Evolutionary conservation across 2,113 vertebrate genomes (phyloP).

Genomic region (Eleginops maclovinus): DNA sequence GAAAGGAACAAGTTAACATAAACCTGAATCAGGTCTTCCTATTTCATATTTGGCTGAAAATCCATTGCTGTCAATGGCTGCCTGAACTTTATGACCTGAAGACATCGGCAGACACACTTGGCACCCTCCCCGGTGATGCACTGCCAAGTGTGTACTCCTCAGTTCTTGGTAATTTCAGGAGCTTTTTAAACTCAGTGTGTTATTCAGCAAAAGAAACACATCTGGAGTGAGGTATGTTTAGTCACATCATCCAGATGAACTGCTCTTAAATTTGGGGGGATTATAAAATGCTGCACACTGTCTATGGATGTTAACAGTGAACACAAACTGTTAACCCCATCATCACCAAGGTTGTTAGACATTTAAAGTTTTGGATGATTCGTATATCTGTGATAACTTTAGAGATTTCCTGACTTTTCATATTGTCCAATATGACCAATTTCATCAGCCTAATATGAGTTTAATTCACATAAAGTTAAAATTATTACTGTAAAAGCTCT

Average conservation of each 20-base stretch:
- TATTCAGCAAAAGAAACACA: background rate
- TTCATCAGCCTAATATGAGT: background rate
- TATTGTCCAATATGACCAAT: background rate
- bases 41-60: background rate
- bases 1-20: constrained; percentile 2
- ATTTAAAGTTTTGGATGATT: background rate
- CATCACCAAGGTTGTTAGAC: background rate
- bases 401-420: background rate
- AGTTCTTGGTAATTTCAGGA: background rate
- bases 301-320: background rate
- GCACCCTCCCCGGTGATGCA: background rate
- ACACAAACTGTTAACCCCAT: background rate
- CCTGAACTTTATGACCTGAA: constrained; percentile 7
- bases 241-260: background rate
- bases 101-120: constrained; percentile 18
- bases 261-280: background rate
- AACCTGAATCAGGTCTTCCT: background rate
- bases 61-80: background rate
- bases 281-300: background rate
- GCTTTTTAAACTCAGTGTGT: background rate
- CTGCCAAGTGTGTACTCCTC: constrained; percentile 17
- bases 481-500: background rate
- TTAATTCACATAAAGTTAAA: too few relatives aligned
- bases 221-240: background rate
- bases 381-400: background rate